Conservation (phyloP, 2,797 vertebrate species). For the Coregonus ussuriensis region DNA sequence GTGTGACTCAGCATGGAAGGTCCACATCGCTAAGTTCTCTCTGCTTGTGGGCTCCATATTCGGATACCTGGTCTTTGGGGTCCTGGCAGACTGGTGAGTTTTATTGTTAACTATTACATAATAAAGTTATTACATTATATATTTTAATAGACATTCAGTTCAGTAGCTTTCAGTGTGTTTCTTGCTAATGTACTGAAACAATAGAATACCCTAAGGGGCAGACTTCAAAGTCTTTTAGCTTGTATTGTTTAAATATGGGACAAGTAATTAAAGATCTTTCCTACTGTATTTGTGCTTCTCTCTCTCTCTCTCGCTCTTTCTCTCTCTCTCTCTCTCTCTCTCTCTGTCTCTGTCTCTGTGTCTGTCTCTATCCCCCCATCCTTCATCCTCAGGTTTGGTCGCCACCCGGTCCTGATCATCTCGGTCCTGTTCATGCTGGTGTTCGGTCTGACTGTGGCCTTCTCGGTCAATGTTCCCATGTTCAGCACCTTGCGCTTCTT, state of each 20-base stretch:
- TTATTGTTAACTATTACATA: not conserved
- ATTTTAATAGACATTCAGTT: not conserved
- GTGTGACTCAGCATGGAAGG: slow-evolving; percentile 91
- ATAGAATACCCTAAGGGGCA: not conserved
- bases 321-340: not conserved
- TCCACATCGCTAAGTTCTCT: slow-evolving; percentile 98
- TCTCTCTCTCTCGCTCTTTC: not conserved
- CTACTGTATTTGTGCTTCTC: not conserved
- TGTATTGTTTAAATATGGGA: not conserved
- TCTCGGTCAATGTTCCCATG: slow-evolving; percentile 94
- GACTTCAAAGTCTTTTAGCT: not conserved
- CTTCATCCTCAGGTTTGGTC: slow-evolving; percentile 83
- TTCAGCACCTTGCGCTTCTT: slow-evolving; percentile 99
- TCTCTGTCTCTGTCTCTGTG: not conserved
- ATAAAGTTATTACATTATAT: not conserved
- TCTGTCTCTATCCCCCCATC: no score
- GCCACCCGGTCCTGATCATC: slow-evolving; percentile 88
- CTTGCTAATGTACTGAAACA: not conserved
- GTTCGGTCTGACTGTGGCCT: slow-evolving; percentile 93
- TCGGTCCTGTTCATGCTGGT: slow-evolving; percentile 92
- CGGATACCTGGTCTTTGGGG: slow-evolving; percentile 94
- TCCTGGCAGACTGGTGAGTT: slow-evolving; percentile 95
- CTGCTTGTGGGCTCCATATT: slow-evolving; percentile 96
- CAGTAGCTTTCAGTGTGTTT: not conserved
- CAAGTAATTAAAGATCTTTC: no score